These are phyloP conservation scores for Mirounga angustirostris DNA, from an alignment of 2,113 vertebrate genomes.

Conservation along the genomic window DNA sequence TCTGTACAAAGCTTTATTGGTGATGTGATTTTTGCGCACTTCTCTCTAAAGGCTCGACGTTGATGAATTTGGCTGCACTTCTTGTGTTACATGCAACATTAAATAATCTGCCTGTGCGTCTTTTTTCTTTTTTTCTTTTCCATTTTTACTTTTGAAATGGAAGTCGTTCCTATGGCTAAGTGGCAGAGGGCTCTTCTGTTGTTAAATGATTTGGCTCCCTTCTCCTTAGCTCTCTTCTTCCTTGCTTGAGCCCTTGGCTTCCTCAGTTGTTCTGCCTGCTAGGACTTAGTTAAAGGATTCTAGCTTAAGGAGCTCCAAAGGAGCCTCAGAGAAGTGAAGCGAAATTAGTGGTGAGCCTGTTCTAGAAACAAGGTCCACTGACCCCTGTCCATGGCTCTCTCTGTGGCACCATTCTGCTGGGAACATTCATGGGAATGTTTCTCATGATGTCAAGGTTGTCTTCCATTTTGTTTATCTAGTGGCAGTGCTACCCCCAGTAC, in stretches of 20 bases:
- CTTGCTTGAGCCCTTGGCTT: neutral
- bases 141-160: constrained; percentile 56
- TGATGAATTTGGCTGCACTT: constrained; percentile 71
- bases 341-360: neutral
- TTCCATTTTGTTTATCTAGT: constrained; percentile 10
- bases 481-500: neutral
- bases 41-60: constrained; percentile 55
- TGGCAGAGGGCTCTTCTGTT: neutral
- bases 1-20: constrained; percentile 60
- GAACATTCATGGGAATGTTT: neutral
- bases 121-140: constrained; percentile 37
- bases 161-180: constrained; percentile 33
- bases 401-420: neutral
- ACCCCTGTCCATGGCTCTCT: neutral
- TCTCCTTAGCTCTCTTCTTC: neutral
- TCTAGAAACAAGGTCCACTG: neutral
- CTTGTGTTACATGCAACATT: constrained; percentile 32
- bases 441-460: neutral
- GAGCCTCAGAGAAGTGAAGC: neutral
- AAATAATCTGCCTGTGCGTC: constrained; percentile 61
- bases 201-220: neutral
- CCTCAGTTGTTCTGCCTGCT: neutral
- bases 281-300: neutral
- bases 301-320: neutral
- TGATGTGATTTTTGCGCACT: constrained; percentile 37